Evolutionary conservation across 2,797 vertebrate genomes (phyloP), one percentile per base, ranked within the genome.

Genomic region (Champsocephalus esox): DNA sequence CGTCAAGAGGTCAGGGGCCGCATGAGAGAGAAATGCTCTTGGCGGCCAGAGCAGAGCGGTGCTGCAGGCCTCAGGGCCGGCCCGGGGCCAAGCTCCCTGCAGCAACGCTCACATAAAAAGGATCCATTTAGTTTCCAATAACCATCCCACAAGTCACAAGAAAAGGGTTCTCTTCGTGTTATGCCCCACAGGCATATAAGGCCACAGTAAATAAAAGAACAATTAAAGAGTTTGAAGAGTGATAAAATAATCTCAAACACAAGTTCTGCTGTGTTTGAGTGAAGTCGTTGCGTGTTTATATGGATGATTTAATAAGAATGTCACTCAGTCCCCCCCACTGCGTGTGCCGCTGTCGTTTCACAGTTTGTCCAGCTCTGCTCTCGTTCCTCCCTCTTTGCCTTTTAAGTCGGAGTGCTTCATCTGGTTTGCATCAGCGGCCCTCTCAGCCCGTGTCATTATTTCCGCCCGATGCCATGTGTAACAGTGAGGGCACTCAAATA

Each of bases 1-100:
- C 91, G 84, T 92, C 91, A 91, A 77, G 91, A 87, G 93, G 93
- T 92, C 92, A 91, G 87, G 80, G 90, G 91, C 85, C 80, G 60
- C 87, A 56, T 77, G 82, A 91, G 87, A 84, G 74, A 85, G 86
- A 85, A 85, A 90, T 73, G 73, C 88, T 85, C 82, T 85, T 82
- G 81, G 81, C 71, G 84, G 82, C 86, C 84, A 49, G 73, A 88
- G 64, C 74, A 13, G 70, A 86, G 70, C 38, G 1, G 48, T 9
- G 68, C 60, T 61, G 79, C 84, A 67, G 79, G 79, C 79, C 79
- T 65, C 70, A 13, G 66, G 78, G 78, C 73, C 48, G 86, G 87
- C 80, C 73, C 50, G 0, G 63, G 71, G 89, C 87, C 85, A 81
- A 79, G 73, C 83, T 57, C 80, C 5, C 75, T 76, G 82, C 83